phyloP scores from a whole-genome alignment of 2,797 vertebrate species.

The Vespertilio murinus region DNA sequence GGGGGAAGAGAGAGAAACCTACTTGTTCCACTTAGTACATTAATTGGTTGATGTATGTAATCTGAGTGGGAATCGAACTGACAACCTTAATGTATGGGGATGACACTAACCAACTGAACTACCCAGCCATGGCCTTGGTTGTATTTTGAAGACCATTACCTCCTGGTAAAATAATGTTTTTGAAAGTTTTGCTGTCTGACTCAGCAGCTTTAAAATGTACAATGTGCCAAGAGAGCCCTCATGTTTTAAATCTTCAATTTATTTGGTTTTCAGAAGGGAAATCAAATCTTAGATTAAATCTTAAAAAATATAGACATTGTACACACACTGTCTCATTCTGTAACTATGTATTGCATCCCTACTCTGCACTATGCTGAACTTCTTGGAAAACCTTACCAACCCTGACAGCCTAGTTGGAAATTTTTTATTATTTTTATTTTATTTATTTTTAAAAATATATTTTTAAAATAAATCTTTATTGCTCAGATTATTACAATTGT shows the following conservation, averaged over 20 bases:
- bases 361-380: not conserved
- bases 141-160: not conserved
- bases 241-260: not conserved
- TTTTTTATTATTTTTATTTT: too few relatives aligned
- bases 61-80: not conserved
- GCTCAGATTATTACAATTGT: too few relatives aligned
- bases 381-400: not conserved
- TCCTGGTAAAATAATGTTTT: not conserved
- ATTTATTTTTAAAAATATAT: too few relatives aligned
- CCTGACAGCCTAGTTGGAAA: not conserved
- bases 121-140: not conserved
- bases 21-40: not conserved
- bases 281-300: not conserved
- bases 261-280: not conserved
- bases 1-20: not conserved
- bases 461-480: too few relatives aligned
- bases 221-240: not conserved
- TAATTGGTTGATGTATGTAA: not conserved
- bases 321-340: not conserved
- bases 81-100: not conserved
- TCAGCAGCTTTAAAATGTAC: not conserved
- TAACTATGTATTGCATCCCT: not conserved
- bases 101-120: not conserved
- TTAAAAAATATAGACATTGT: not conserved
- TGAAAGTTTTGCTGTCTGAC: constrained; percentile 10